Percentiles rank a stretch among this genome's conserved stretches.
These are phyloP conservation scores for Imbricaverruca yamaguchii DNA, from an alignment of 2,888 invertebrate genomes.

Conservation along the genomic window DNA sequence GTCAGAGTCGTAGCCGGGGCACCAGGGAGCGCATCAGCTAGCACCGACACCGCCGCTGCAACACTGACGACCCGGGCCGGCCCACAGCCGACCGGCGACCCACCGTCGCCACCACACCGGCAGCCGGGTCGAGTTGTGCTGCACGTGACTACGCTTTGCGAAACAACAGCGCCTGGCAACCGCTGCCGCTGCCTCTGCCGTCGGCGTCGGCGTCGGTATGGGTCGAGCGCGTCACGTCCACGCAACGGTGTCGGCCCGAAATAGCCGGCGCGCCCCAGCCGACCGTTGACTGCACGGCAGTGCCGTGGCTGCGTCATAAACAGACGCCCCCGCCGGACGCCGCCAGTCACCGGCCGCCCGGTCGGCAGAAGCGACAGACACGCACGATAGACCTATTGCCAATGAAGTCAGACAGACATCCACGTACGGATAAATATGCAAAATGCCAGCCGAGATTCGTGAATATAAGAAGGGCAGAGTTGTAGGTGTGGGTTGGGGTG, in stretches of 20 bases:
- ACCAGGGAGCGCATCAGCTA: constrained; percentile 18
- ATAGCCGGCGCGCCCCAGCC: background rate
- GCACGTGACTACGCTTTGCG: too few species aligned
- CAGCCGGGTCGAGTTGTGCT: too few species aligned
- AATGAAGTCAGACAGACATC: too few species aligned
- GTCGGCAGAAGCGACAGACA: background rate
- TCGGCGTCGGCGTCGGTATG: background rate
- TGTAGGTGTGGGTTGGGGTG: too few species aligned
- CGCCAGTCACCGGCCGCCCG: background rate
- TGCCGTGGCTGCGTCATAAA: background rate
- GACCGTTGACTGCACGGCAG: background rate
- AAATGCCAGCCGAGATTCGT: too few species aligned
- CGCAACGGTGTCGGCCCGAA: background rate
- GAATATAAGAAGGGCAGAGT: too few species aligned
- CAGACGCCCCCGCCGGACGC: background rate
- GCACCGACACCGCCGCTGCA: constrained; percentile 25
- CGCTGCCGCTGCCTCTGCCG: background rate
- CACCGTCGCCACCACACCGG: background rate
- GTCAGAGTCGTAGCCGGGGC: background rate
- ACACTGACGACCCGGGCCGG: constrained; percentile 27
- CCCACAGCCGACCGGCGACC: constrained; percentile 2
- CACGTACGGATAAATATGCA: too few species aligned
- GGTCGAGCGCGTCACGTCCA: background rate
- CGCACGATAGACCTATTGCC: too few species aligned
- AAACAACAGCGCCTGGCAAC: background rate